phyloP scores from a whole-genome alignment of 1,140 invertebrate genomes.

The Melipona quadrifasciata region DNA sequence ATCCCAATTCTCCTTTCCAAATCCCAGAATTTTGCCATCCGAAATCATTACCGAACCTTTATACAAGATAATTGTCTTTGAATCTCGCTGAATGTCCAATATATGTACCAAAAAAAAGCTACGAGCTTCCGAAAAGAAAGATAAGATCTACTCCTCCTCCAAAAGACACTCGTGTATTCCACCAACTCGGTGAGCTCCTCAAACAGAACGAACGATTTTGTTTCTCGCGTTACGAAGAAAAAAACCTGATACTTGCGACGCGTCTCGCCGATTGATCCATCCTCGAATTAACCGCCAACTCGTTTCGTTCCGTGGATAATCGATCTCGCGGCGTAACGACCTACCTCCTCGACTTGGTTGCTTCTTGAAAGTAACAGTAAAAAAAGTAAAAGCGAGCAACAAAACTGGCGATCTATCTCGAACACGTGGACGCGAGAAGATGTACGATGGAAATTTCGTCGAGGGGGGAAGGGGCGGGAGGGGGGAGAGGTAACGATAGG shows the following conservation, averaged over 20 bases:
- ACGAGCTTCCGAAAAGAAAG: too few relatives aligned
- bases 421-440: background rate
- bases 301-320: background rate
- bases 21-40: too few relatives aligned
- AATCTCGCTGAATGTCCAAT: too few relatives aligned
- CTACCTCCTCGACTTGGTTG: background rate
- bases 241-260: background rate
- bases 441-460: constrained; percentile 29
- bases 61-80: too few relatives aligned
- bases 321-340: background rate
- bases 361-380: background rate
- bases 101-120: too few relatives aligned
- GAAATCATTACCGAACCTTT: too few relatives aligned
- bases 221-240: background rate
- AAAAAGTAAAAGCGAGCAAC: background rate
- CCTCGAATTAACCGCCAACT: background rate
- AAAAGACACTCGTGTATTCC: too few relatives aligned
- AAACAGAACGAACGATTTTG: background rate
- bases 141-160: too few relatives aligned
- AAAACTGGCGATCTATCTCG: constrained; percentile 5
- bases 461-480: too few relatives aligned
- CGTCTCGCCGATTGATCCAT: background rate
- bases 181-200: too few relatives aligned
- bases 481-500: background rate
- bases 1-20: too few relatives aligned